These are phyloP conservation scores for Stenchaetothrips biformis DNA, from an alignment of 2,888 invertebrate genomes.

Conservation along the genomic window DNA sequence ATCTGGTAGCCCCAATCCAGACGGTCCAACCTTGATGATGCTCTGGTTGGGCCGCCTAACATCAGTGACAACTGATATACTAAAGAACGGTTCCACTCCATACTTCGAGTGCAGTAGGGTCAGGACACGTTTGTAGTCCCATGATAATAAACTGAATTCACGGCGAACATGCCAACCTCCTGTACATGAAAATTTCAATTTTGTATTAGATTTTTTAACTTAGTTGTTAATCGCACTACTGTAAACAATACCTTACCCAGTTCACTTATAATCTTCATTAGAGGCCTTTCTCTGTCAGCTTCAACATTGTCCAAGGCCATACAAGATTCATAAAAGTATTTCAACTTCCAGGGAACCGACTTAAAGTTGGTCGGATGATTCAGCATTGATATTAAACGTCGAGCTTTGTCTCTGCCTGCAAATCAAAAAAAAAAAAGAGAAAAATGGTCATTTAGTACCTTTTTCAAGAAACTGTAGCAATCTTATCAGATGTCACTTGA, in stretches of 20 bases:
- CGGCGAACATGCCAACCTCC: constrained; percentile 52
- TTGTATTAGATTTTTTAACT: background rate
- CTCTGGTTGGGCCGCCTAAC: constrained; percentile 47
- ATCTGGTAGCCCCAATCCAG: constrained; percentile 53
- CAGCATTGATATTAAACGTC: constrained; percentile 49
- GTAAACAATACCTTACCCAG: constrained; percentile 46
- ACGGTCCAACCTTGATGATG: constrained; percentile 51
- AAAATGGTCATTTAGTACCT: background rate
- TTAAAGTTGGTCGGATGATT: constrained; percentile 45
- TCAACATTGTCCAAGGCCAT: constrained; percentile 51
- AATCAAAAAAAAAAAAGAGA: constrained; percentile 38
- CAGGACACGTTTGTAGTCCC: constrained; percentile 46
- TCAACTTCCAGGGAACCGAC: constrained; percentile 53
- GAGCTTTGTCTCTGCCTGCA: constrained; percentile 48
- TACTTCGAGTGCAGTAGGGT: constrained; percentile 48
- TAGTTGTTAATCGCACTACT: background rate
- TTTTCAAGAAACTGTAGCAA: constrained; percentile 19
- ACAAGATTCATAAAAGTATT: constrained; percentile 56
- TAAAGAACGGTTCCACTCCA: constrained; percentile 52
- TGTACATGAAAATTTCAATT: constrained; percentile 40
- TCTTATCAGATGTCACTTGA: background rate
- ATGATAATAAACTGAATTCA: constrained; percentile 46
- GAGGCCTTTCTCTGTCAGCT: constrained; percentile 46
- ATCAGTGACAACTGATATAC: constrained; percentile 51
- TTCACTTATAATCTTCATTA: constrained; percentile 47